Evolutionary conservation across 2,113 vertebrate genomes (phyloP), one percentile per base, ranked within the genome.

Genomic region (Cathartes aura): DNA sequence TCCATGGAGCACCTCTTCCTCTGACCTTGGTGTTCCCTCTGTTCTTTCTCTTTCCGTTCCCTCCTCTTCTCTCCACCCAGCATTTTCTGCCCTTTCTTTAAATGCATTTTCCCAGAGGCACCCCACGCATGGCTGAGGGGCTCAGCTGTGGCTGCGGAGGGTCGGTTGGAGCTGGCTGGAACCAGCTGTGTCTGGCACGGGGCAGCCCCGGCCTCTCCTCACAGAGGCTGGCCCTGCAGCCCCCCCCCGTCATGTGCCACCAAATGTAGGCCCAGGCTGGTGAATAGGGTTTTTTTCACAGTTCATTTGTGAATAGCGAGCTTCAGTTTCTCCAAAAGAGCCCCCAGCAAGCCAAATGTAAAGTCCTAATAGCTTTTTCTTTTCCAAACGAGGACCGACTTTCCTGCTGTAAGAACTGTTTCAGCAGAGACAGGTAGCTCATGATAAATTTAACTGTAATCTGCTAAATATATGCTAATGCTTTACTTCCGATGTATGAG

Each of bases 391-490:
- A 96, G n/a, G 22, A 56, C 56, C 0, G 3, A 70, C 50, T 85
- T 89, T 76, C 38, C 45, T 76, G 66, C 70, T 81, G 30, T 52
- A 92, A 93, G 81, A 76, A 62, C 36, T 59, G 32, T 64, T 97
- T 71, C 90, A 92, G 85, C 58, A 48, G 91, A 96, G 82, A 48
- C 73, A 86, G 95, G 91, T 92, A 97, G 74, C 89, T 96, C 86
- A 87, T 92, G 88, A 95, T 87, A 96, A 96, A 93, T 96, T 97
- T 93, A 93, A 83, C 89, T 66, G 53, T 68, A 92, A 79, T 87
- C 90, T 93, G 68, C 58, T 90, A 90, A 93, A 94, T 94, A 67
- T 93, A 97, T 96, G 90, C 84, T 95, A 97, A 97, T 95, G 66
- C 93, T 96, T 95, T 88, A 29, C 84, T 67, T 92, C 80, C 82